Base-by-base conservation (phyloP, 2,888 invertebrate genomes). In the Diarsia dahlii region DNA sequence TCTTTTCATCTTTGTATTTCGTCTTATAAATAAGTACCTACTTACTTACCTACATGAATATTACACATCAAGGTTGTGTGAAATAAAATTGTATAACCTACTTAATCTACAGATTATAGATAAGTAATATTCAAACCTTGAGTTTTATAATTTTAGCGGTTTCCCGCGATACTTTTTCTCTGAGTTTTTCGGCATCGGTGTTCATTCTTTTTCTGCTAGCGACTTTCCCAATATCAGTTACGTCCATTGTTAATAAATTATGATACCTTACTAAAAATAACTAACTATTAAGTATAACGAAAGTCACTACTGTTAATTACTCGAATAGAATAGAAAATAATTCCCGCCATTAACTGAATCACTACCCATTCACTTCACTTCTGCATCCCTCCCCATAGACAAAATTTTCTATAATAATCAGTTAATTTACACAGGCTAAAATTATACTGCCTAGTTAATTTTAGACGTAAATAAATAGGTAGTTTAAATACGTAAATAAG, bases 91-190 rank as follows among this genome's bases (percentile, higher is more conserved):
- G 8, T 39, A 39, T 39, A 5, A 39, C 39, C 39, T 39, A 39
- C 39, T 6, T 39, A 39, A 39, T 39, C 39, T 39, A 39, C 39
- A 8, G 39, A 39, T 39, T 39, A 23, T 28, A 28, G 28, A 28
- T 28, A 28, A 28, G 28, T 28, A 23, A 18, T 3, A 46, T 34
- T 74, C 84, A 23, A 87, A 95, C 95, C 93, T 93, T 95, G 34
- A 95, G 84, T 81, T 95, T 95, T 56, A 96, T 94, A 58, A 95
- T 93, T 81, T 95, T 95, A 3, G 91, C 90, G 5, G 93, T 93
- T 88, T 95, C 95, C 0, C 90, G 92, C 2, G 94, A 90, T 68
- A 95, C 91, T 89, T 94, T 94, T 74, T 95, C 94, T 18, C 93
- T 89, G 2, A 96, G 88, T 71, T 93, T 93, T 87, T 94, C 93